A percentile compares a stretch with the other conserved stretches of the same genome.
phyloP scores from a whole-genome alignment of 2,888 invertebrate genomes.

The Lasioglossum pauxillum region DNA sequence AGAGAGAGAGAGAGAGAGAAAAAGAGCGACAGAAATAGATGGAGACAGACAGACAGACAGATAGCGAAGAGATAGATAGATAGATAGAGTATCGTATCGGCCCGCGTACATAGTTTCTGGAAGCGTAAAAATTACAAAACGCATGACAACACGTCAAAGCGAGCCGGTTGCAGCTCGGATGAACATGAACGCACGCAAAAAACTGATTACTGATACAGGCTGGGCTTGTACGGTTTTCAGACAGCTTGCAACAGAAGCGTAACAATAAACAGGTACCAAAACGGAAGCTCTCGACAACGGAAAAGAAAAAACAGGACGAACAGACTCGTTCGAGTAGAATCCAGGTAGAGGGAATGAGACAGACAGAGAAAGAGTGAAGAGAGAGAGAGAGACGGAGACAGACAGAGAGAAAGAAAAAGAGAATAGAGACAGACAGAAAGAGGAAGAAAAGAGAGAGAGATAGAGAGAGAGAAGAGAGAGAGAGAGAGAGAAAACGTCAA shows the following conservation, averaged over 20 bases:
- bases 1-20: conserved; percentile 11
- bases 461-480: neutral
- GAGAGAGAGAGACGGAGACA: neutral
- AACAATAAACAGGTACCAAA: conserved; percentile 57
- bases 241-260: conserved; percentile 72
- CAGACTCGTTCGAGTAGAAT: conserved; percentile 49
- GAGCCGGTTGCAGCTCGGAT: conserved; percentile 4
- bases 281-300: conserved; percentile 59
- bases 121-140: conserved; percentile 37
- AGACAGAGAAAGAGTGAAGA: neutral
- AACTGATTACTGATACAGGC: conserved; percentile 29
- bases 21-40: neutral
- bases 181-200: conserved; percentile 21
- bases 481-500: conserved; percentile 27
- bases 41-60: neutral
- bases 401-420: neutral
- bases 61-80: neutral
- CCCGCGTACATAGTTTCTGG: conserved; percentile 17
- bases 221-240: conserved; percentile 37
- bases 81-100: neutral
- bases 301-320: conserved; percentile 51
- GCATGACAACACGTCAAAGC: conserved; percentile 18
- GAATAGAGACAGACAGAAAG: neutral
- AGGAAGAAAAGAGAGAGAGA: neutral
- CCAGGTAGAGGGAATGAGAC: conserved; percentile 29